phyloP scores from a whole-genome alignment of 2,888 invertebrate species.

The Troilus luridus region DNA sequence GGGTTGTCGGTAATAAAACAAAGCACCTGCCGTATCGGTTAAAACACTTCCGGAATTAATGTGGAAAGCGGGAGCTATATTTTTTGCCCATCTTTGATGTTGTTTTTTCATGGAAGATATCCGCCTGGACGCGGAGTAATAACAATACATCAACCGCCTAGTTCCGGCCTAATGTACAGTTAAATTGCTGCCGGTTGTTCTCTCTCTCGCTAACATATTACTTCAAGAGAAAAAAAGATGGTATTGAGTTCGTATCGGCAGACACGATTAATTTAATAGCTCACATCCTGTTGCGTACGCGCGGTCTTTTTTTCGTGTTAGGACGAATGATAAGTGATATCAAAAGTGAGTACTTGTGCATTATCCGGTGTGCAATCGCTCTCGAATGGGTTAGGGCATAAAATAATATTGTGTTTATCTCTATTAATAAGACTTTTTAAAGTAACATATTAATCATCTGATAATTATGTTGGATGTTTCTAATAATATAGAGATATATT shows the following conservation, averaged over 20 bases:
- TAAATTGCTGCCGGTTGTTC: background rate
- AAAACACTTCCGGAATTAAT: background rate
- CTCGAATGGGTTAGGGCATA: too few relatives aligned
- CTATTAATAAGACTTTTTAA: too few relatives aligned
- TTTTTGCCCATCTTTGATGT: constrained; percentile 14
- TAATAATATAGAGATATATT: too few relatives aligned
- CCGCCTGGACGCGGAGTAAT: background rate
- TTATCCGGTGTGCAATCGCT: too few relatives aligned
- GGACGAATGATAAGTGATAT: too few relatives aligned
- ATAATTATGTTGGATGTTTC: too few relatives aligned
- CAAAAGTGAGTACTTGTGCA: too few relatives aligned
- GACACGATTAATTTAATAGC: background rate
- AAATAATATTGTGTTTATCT: too few relatives aligned
- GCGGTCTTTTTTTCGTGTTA: too few relatives aligned
- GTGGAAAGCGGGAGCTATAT: background rate
- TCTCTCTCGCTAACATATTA: background rate
- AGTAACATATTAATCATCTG: too few relatives aligned
- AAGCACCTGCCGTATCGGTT: background rate
- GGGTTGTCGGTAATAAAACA: background rate
- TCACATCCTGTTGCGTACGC: background rate
- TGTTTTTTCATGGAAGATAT: background rate
- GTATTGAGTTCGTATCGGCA: background rate
- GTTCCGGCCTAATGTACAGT: background rate
- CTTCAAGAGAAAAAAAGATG: background rate
- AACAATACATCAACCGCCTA: background rate